Base-by-base conservation (phyloP, 2,797 vertebrate genomes). In the Molossus molossus region DNA sequence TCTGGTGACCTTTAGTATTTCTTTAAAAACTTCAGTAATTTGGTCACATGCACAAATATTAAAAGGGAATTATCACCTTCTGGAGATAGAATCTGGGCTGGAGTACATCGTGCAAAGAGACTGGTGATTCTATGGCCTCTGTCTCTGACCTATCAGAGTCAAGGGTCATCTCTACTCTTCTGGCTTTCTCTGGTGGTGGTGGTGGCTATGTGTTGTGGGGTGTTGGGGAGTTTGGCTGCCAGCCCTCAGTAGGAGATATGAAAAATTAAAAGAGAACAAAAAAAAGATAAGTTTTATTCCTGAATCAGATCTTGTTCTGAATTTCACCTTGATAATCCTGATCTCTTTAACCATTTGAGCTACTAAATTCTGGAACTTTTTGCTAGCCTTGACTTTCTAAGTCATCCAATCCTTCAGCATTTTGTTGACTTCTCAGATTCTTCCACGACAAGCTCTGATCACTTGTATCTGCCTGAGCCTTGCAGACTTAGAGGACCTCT, bases 361-460 rank as follows among this genome's bases (percentile, higher is more conserved):
- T 82, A 87, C 33, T 40, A 62, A 40, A 80, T 83, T 93, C 79
- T 94, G 77, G 69, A 90, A 79, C 15, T 18, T 86, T 94, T 94
- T 88, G 18, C 67, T 82, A 58, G 40, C 27, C 6, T 90, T 90
- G 40, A 50, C 69, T 75, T 96, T 75, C 67, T 88, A 82, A 92
- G 69, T 95, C 65, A 88, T 37, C 25, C n/a, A 87, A 15, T 45
- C 62, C 23, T 33, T 87, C 13, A 40, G 21, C 82, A 91, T 92
- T 94, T 80, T 77, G 73, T 72, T 92, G 18, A 77, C 60, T 92
- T 89, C 37, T 81, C 70, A 82, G 85, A 85, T 81, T 95, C 60
- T 76, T 94, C 65, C 57, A 48, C 21, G 67, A 87, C 60, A 91
- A 45, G 27, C 27, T 91, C 27, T 86, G 82, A 89, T 95, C 65